Conservation (phyloP, 2,888 invertebrate species). For the Athalia cordata region DNA sequence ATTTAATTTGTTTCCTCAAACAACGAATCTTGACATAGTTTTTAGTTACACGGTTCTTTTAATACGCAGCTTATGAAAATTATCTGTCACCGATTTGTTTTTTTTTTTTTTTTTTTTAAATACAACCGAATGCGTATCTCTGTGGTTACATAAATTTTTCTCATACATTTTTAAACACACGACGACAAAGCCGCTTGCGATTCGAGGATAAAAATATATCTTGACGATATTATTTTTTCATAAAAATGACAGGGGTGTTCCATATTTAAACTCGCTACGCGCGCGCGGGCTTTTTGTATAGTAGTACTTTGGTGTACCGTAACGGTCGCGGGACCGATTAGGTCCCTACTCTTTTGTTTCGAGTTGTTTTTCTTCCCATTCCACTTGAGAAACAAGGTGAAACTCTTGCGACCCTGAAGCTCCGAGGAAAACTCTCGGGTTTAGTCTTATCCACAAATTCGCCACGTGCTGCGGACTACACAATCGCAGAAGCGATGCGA, state of each 20-base stretch:
- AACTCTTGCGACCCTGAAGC: background rate
- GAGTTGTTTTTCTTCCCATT: constrained; percentile 17
- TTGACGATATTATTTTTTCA: constrained; percentile 9
- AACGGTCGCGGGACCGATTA: constrained; percentile 29
- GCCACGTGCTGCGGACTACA: background rate
- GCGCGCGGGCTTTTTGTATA: background rate
- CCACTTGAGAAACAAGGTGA: constrained; percentile 19
- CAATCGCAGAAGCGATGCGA: background rate
- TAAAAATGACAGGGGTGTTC: background rate
- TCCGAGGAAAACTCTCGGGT: background rate
- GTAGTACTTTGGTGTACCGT: constrained; percentile 10
- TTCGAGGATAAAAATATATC: background rate
- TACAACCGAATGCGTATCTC: no score
- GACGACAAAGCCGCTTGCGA: no score
- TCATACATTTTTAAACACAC: no score
- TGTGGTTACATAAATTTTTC: no score
- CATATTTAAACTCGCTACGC: constrained; percentile 21
- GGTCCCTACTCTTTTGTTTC: constrained; percentile 22
- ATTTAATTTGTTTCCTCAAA: constrained; percentile 34
- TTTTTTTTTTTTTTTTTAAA: background rate
- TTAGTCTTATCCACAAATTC: background rate
- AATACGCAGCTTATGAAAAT: background rate
- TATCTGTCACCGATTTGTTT: background rate
- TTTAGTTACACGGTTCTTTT: background rate
- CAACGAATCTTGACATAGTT: constrained; percentile 37